Base-by-base conservation (phyloP, 2,888 invertebrate genomes). In the Drosophila fungiperda region DNA sequence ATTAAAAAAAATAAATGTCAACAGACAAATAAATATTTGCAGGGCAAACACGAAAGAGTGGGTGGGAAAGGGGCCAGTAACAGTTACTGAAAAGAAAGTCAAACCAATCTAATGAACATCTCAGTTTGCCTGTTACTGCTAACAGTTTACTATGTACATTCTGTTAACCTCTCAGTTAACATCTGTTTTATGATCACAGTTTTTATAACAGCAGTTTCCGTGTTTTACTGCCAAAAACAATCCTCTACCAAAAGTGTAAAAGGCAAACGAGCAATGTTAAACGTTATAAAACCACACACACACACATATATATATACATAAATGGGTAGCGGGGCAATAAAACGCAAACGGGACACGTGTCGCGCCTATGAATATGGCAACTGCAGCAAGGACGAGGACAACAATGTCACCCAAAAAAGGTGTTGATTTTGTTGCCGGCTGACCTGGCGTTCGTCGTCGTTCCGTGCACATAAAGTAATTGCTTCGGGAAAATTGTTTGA, bases 11-110 rank as follows among this genome's bases (percentile, higher is more conserved):
- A 45, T 8, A 87, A 90, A 75, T 76, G 84, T 87, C 89, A 86
- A 89, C 68, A 73, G 57, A 15, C 61, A 75, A 74, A 79, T 87
- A 89, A 81, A 87, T 89, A 83, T 83, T 90, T 71, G 50, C 58
- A 52, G 7, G 12, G 38, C 12, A 57, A 62, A 67, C 29, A 49
- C 1, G 17, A 29, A 26, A 17, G 11, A 20, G 49, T 64, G 61
- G 63, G 61, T 58, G 69, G 20, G 33, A 62, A 57, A 36, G 36
- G 29, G 26, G 40, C 45, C 38, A 32, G 45, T n/a, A 48, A 17
- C 23, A 54, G 11, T 9, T 8, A 23, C 38, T n/a, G 49, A 38
- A 38, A 38, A 68, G 48, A 68, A 36, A 48, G 32, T 9, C 11
- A n/a, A 20, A 38, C 29, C 7, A 26, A 38, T n/a, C 20, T 12